Percentiles rank a stretch among this genome's conserved stretches.
phyloP scores from a whole-genome alignment of 92 coral and sea anemone genomes.

The Siderastrea radians region DNA sequence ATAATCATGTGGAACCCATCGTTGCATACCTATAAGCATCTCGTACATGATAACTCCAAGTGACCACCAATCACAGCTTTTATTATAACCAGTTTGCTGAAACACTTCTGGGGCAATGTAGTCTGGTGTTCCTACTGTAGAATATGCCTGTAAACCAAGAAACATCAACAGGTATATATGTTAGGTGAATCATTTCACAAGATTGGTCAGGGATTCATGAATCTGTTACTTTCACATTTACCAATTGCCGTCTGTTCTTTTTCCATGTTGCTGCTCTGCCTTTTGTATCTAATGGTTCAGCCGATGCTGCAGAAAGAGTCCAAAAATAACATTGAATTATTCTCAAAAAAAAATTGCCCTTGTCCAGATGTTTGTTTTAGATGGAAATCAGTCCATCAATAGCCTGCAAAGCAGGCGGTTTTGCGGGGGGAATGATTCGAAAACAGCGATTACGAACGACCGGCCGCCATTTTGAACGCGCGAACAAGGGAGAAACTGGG shows the following conservation, averaged over 20 bases:
- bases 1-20: background rate
- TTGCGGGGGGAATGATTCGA: no score
- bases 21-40: constrained; percentile 91
- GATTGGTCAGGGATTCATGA: no score
- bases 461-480: no score
- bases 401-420: no score
- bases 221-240: constrained; percentile 23
- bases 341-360: background rate
- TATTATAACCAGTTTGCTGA: constrained; percentile 89
- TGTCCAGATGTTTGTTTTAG: background rate
- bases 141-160: constrained; percentile 78
- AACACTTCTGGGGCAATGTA: constrained; percentile 99
- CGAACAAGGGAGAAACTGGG: no score
- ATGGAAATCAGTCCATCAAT: no score
- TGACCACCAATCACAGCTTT: constrained; percentile 98
- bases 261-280: constrained; percentile 99
- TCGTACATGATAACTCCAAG: constrained; percentile 97
- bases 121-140: constrained; percentile 99
- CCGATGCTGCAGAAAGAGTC: constrained; percentile 53
- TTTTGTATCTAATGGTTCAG: constrained; percentile 95
- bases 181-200: no score
- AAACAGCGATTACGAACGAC: no score
- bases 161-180: background rate
- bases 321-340: background rate
- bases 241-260: constrained; percentile 93